Conservation (phyloP, 1,140 invertebrate species). For the Philopotamus ludificatus region DNA sequence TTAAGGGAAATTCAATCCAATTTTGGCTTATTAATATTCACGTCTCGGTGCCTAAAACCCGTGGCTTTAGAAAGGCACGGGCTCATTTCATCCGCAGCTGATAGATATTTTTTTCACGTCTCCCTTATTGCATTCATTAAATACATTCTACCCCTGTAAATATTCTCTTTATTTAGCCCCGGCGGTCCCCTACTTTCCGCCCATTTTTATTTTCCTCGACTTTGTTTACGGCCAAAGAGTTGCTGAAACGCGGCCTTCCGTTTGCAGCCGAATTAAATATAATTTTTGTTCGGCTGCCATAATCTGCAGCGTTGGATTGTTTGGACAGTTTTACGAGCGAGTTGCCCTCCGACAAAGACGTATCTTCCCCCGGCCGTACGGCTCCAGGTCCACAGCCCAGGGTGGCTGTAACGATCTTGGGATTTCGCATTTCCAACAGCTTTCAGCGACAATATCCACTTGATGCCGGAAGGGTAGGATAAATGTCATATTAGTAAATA, state of each 20-base stretch:
- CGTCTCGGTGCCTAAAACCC: neutral
- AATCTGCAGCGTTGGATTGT: neutral
- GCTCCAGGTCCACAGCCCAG: neutral
- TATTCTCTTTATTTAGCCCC: neutral
- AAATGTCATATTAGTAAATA: neutral
- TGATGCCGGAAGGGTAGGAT: neutral
- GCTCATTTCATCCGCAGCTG: neutral
- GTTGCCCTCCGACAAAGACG: neutral
- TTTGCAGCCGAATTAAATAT: neutral
- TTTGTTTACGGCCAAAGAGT: neutral
- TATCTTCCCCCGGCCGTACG: neutral
- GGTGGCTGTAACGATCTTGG: neutral
- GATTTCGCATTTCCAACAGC: neutral
- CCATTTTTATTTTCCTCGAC: neutral
- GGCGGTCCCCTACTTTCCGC: neutral
- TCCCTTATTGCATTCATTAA: neutral
- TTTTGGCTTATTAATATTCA: neutral
- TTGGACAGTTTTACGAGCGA: neutral
- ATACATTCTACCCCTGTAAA: neutral
- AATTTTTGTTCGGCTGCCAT: conserved; percentile 4
- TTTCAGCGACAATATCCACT: neutral
- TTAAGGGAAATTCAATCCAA: neutral
- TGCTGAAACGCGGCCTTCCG: neutral
- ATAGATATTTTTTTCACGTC: neutral
- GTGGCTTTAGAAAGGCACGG: neutral